A percentile compares a stretch with the other conserved stretches of the same genome.
Evolutionary conservation across 2,797 vertebrate genomes (phyloP).

Genomic region (Gorsachius magnificus): DNA sequence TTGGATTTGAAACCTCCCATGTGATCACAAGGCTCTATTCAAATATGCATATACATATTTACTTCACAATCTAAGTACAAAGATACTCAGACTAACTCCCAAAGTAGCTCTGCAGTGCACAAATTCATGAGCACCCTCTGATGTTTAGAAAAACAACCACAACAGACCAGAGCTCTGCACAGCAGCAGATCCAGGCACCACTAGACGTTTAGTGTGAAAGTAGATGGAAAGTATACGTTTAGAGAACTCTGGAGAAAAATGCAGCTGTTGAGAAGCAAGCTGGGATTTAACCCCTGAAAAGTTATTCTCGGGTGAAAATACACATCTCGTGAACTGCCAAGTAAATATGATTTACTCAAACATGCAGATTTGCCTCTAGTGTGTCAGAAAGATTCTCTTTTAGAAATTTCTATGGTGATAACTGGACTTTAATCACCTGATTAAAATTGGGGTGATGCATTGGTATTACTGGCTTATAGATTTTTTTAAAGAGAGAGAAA

Average conservation of each 20-base stretch:
- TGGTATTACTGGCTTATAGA: neutral
- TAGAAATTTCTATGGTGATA: neutral
- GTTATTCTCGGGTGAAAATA: neutral
- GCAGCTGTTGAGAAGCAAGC: neutral
- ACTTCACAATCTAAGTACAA: neutral
- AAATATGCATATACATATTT: neutral
- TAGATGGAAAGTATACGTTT: neutral
- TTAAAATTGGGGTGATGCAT: neutral
- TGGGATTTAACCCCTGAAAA: neutral
- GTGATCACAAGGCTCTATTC: neutral
- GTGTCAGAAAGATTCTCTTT: neutral
- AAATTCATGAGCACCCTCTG: neutral
- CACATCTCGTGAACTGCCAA: neutral
- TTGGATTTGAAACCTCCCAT: neutral
- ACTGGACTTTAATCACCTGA: neutral
- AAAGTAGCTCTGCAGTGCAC: neutral
- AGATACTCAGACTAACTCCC: neutral
- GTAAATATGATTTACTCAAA: neutral
- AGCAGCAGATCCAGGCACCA: neutral
- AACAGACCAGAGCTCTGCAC: neutral
- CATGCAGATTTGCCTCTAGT: neutral
- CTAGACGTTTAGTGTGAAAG: neutral
- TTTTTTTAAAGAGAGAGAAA: neutral
- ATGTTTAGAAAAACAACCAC: neutral
- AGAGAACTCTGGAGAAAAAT: neutral